Conservation (phyloP, 2,888 invertebrate species). For the Cheilosia pagana region DNA sequence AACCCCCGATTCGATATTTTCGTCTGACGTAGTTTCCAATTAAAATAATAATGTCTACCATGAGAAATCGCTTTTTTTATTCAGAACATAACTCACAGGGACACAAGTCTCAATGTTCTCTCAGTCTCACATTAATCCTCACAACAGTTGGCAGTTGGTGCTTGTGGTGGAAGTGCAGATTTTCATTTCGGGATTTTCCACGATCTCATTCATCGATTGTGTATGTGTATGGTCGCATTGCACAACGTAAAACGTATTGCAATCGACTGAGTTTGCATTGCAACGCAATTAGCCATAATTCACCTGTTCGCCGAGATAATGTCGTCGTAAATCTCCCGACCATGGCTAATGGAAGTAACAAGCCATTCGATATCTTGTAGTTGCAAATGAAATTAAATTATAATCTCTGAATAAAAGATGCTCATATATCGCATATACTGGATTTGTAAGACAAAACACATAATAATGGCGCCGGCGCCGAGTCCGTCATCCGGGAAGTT, state of each 20-base stretch:
- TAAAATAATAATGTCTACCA: no score
- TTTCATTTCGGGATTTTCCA: conserved; percentile 7
- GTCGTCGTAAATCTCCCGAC: conserved; percentile 44
- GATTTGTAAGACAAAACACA: neutral
- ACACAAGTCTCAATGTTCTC: no score
- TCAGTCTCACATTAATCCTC: no score
- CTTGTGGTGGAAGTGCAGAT: neutral
- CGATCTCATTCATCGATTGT: conserved; percentile 33
- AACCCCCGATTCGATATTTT: no score
- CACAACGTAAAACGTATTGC: conserved; percentile 4
- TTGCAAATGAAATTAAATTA: conserved; percentile 10
- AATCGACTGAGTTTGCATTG: conserved; percentile 12
- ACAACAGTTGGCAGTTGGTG: no score
- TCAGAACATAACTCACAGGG: no score
- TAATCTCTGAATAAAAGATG: conserved; percentile 19
- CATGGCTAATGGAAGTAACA: conserved; percentile 54
- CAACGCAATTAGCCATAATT: conserved; percentile 55
- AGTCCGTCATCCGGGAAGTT: neutral
- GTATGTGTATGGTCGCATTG: no score
- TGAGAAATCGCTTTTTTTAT: no score
- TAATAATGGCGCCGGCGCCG: conserved; percentile 34
- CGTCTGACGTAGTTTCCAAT: no score
- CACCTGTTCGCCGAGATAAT: conserved; percentile 51
- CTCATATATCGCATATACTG: neutral
- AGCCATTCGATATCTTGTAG: conserved; percentile 23